Conservation (phyloP, 2,113 vertebrate genomes). For the Zosterops lateralis region DNA sequence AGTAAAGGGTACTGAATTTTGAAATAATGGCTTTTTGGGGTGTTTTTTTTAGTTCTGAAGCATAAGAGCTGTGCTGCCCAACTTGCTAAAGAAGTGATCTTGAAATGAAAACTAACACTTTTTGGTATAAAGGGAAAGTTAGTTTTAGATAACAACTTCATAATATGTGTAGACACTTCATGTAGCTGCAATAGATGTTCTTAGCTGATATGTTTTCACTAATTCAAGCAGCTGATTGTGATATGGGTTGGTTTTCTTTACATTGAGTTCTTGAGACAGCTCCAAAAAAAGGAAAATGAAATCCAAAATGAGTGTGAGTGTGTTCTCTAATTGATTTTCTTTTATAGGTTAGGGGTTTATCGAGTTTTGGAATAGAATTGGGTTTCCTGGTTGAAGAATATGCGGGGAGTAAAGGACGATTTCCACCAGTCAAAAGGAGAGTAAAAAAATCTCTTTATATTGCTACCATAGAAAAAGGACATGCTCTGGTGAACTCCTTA, state of each 20-base stretch:
- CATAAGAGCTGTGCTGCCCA: not conserved
- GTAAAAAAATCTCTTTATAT: conserved; percentile 84
- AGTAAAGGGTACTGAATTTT: not conserved
- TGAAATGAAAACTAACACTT: not conserved
- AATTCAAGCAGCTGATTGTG: not conserved
- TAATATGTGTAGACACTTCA: not conserved
- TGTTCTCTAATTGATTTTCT: not conserved
- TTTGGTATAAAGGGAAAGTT: not conserved
- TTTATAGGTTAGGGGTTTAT: conserved; percentile 84
- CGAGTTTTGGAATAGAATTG: conserved; percentile 88
- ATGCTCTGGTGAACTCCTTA: conserved; percentile 90
- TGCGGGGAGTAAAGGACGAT: conserved; percentile 91
- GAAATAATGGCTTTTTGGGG: not conserved
- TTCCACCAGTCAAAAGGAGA: conserved; percentile 89
- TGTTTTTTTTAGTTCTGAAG: not conserved
- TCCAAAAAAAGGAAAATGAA: not conserved
- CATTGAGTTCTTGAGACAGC: not conserved
- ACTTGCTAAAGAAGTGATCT: not conserved
- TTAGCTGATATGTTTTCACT: not conserved
- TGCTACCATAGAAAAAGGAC: conserved; percentile 93
- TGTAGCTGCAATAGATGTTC: not conserved
- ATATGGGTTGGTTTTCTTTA: not conserved
- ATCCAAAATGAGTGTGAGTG: not conserved
- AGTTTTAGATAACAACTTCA: not conserved
- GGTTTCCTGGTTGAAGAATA: conserved; percentile 97